Conservation (phyloP, 2,113 vertebrate genomes). For the Tamias sibiricus region DNA sequence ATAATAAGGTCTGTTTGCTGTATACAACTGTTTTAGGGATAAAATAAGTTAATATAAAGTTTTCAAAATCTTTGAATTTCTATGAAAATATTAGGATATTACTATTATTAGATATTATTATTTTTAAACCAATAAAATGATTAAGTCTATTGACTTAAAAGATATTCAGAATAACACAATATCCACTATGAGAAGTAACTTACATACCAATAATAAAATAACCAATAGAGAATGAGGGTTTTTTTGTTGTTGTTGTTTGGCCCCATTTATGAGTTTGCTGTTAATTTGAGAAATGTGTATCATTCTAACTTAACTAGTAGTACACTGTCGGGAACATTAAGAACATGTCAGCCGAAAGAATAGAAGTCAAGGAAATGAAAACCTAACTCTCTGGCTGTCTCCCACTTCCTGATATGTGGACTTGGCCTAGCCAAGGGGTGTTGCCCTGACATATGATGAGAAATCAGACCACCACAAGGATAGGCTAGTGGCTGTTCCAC, state of each 20-base stretch:
- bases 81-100: background rate
- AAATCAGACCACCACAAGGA: too few relatives aligned
- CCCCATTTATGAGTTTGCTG: conserved; percentile 33
- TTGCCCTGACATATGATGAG: too few relatives aligned
- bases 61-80: background rate
- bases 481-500: too few relatives aligned
- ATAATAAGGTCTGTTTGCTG: background rate
- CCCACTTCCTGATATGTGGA: too few relatives aligned
- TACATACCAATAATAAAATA: background rate
- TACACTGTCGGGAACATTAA: too few relatives aligned
- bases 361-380: too few relatives aligned
- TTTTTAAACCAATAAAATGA: background rate
- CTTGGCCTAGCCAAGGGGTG: too few relatives aligned
- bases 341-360: too few relatives aligned
- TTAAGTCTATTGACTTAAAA: background rate
- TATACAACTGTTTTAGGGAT: background rate
- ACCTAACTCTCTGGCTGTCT: too few relatives aligned
- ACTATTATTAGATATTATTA: background rate
- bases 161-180: background rate
- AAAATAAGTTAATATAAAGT: background rate
- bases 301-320: conserved; percentile 3
- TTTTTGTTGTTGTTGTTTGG: background rate
- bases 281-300: conserved; percentile 41
- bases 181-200: background rate
- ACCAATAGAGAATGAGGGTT: background rate